Conservation (phyloP, 2,797 vertebrate species). For the Labeo calbasu region DNA sequence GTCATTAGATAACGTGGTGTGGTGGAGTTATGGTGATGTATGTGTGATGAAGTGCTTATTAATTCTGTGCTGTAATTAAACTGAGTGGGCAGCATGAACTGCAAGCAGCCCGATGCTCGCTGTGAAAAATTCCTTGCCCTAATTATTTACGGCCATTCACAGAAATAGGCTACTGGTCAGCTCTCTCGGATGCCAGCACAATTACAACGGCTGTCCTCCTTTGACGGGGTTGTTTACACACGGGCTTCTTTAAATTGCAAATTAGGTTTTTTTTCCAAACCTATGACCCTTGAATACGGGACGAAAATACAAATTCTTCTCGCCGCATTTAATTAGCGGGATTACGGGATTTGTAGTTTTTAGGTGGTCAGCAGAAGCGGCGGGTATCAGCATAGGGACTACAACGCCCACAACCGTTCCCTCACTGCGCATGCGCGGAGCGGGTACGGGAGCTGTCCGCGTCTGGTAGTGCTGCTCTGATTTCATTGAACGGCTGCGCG, state of each 20-base stretch:
- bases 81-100: conserved; percentile 14
- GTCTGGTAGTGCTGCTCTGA: conserved; percentile 72
- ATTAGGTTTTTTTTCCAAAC: conserved; percentile 31
- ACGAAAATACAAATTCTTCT: conserved; percentile 38
- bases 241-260: conserved; percentile 49
- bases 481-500: conserved; percentile 55
- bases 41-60: not conserved
- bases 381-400: conserved; percentile 2
- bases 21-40: not conserved
- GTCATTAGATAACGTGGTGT: not conserved
- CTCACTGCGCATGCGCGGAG: conserved; percentile 68
- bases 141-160: conserved; percentile 5
- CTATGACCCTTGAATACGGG: conserved; percentile 3
- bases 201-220: conserved; percentile 6
- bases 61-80: conserved; percentile 25
- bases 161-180: not conserved
- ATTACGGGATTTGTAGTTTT: conserved; percentile 63
- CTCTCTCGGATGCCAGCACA: conserved; percentile 12
- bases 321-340: conserved; percentile 19
- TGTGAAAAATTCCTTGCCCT: conserved; percentile 11
- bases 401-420: conserved; percentile 53
- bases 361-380: not conserved
- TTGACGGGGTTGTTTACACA: conserved; percentile 19
- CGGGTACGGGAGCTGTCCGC: conserved; percentile 74
- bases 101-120: not conserved